Percentiles rank a stretch among this genome's conserved stretches.
phyloP scores from a whole-genome alignment of 2,888 invertebrate species.

The Erpobdella octoculata region DNA sequence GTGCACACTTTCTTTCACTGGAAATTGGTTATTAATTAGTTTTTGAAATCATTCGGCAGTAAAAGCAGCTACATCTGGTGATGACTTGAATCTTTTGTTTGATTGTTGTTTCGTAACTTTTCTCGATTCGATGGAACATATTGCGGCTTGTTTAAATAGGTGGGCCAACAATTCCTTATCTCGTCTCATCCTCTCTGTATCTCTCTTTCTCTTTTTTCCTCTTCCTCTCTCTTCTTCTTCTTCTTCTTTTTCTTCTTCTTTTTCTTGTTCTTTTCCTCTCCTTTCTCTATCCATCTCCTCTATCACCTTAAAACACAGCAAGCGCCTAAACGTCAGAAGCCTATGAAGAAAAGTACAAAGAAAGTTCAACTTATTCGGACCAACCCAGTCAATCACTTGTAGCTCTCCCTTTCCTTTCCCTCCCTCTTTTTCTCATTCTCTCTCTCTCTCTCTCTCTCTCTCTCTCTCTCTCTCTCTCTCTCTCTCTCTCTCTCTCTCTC shows the following conservation, averaged over 20 bases:
- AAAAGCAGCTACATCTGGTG: too few species aligned
- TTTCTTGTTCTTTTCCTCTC: background rate
- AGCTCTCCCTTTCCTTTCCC: too few species aligned
- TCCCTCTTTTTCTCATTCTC: too few species aligned
- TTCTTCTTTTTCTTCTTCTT: background rate
- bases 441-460: background rate
- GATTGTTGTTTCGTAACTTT: too few species aligned
- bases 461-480: background rate
- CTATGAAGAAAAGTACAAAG: too few species aligned
- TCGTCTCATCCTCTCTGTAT: background rate
- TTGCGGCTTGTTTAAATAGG: background rate
- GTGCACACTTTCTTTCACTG: background rate
- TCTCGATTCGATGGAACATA: background rate
- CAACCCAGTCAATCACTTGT: too few species aligned
- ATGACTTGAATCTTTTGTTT: too few species aligned
- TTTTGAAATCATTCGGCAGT: too few species aligned
- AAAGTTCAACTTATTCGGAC: too few species aligned
- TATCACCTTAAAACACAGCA: too few species aligned
- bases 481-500: conserved; percentile 16
- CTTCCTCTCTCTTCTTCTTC: background rate
- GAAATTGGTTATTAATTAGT: too few species aligned
- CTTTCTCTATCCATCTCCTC: background rate
- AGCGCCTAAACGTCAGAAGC: background rate
- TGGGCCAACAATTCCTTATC: background rate
- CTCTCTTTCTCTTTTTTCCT: background rate